Base-by-base conservation (phyloP, 2,888 invertebrate species). In the Eudemis profundana region DNA sequence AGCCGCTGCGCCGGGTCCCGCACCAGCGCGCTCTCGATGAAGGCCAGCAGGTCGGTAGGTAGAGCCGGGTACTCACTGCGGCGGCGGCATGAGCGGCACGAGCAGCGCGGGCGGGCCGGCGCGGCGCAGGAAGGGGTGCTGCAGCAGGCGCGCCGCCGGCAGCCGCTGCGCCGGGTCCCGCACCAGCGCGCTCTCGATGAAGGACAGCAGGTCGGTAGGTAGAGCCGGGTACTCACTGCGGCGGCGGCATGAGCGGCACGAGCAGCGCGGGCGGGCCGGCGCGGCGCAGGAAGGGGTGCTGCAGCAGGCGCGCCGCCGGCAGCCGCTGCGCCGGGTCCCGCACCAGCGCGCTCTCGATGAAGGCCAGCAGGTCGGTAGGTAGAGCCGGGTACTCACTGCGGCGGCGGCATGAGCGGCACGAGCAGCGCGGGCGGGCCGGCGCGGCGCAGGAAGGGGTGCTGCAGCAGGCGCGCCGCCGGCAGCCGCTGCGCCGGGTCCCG, bases 121-220 rank as follows among this genome's bases (percentile, higher is more conserved):
- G 97, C 56, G 96, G 95, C 7, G 99, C 99, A 1, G 98, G 95
- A 53, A 97, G 98, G 98, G 98, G 93, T 99, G 99, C 23, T 99
- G 95, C 42, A 98, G 98, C 63, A 99, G 93, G n/a, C 95, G n/a
- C 98, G 76, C 96, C 94, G 97, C 96, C 83, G n/a, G n/a, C n/a
- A n/a, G n/a, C n/a, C n/a, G n/a, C n/a, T n/a, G n/a, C n/a, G n/a
- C n/a, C n/a, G n/a, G n/a, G n/a, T n/a, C n/a, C n/a, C n/a, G n/a
- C n/a, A n/a, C n/a, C n/a, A n/a, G n/a, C n/a, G n/a, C n/a, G n/a
- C n/a, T n/a, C n/a, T n/a, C n/a, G n/a, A n/a, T n/a, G n/a, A n/a
- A n/a, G n/a, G n/a, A n/a, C n/a, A n/a, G n/a, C n/a, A n/a, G n/a
- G n/a, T n/a, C n/a, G n/a, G n/a, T n/a, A n/a, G n/a, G n/a, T n/a